A percentile compares a stretch with the other conserved stretches of the same genome.
These are phyloP conservation scores for Esox niger DNA, from an alignment of 2,113 vertebrate species.

Conservation along the genomic window DNA sequence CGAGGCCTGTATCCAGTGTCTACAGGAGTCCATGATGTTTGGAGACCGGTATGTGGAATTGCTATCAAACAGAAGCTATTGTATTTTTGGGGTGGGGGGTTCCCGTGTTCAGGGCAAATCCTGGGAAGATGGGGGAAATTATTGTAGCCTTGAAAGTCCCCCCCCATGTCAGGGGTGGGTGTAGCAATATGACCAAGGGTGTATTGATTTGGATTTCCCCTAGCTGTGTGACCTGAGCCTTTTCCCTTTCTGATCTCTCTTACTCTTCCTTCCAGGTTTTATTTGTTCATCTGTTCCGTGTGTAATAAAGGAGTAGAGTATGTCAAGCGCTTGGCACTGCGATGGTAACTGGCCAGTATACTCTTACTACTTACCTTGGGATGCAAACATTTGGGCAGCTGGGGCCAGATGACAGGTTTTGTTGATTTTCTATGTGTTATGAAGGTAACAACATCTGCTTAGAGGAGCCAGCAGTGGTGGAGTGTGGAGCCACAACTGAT, in stretches of 20 bases:
- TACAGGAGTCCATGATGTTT: constrained; percentile 92
- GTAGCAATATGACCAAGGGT: neutral
- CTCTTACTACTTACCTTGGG: too few relatives aligned
- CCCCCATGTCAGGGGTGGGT: neutral
- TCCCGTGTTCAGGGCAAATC: too few relatives aligned
- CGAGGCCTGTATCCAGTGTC: constrained; percentile 94
- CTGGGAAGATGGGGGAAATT: too few relatives aligned
- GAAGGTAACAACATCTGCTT: too few relatives aligned
- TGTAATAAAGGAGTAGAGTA: constrained; percentile 93
- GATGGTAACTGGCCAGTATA: constrained; percentile 38
- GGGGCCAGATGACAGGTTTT: too few relatives aligned
- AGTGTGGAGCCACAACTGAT: too few relatives aligned
- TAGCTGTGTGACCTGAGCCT: neutral
- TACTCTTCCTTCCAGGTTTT: constrained; percentile 76
- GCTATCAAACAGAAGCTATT: too few relatives aligned
- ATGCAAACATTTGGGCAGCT: too few relatives aligned
- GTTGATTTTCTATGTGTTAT: too few relatives aligned
- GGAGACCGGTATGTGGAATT: constrained; percentile 81
- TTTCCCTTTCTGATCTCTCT: neutral
- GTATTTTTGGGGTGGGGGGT: too few relatives aligned
- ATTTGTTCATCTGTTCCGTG: constrained; percentile 88
- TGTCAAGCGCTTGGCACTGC: constrained; percentile 85
- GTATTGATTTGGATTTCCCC: neutral
- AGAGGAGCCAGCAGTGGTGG: too few relatives aligned
- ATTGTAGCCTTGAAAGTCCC: too few relatives aligned